Percentiles rank a stretch among this genome's conserved stretches.
Conservation (phyloP, 2,797 vertebrate genomes). For the Hapalemur alaotrensis region DNA sequence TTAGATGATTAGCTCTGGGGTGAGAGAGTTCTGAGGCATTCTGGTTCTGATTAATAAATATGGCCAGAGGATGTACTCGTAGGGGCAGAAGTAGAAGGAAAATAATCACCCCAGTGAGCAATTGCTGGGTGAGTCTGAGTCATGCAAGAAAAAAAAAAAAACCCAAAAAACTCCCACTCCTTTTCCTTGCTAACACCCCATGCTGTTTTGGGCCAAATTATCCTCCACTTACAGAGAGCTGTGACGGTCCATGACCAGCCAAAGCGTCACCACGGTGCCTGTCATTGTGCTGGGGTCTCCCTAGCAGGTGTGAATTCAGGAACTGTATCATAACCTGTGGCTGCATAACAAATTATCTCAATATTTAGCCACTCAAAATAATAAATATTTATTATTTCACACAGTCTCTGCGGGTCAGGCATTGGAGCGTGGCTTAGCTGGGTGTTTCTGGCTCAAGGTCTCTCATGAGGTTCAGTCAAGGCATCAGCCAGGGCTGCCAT, state of each 20-base stretch:
- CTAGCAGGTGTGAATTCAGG: neutral
- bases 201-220: neutral
- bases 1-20: neutral
- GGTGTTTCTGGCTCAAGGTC: neutral
- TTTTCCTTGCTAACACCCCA: neutral
- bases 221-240: neutral
- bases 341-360: neutral
- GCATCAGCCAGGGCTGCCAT: neutral
- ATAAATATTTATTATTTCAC: neutral
- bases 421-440: neutral
- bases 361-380: neutral
- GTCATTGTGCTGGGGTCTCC: neutral
- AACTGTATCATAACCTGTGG: neutral
- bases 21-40: accelerated
- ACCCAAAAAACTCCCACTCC: neutral
- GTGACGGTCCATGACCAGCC: neutral
- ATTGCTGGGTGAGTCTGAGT: neutral
- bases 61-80: neutral
- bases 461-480: neutral
- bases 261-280: accelerated
- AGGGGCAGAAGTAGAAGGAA: neutral
- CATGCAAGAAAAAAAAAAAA: neutral
- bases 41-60: neutral
- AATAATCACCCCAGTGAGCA: neutral
- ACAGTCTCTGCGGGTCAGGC: neutral